phyloP scores from a whole-genome alignment of 2,888 invertebrate genomes.

The Argyresthia goedartella region DNA sequence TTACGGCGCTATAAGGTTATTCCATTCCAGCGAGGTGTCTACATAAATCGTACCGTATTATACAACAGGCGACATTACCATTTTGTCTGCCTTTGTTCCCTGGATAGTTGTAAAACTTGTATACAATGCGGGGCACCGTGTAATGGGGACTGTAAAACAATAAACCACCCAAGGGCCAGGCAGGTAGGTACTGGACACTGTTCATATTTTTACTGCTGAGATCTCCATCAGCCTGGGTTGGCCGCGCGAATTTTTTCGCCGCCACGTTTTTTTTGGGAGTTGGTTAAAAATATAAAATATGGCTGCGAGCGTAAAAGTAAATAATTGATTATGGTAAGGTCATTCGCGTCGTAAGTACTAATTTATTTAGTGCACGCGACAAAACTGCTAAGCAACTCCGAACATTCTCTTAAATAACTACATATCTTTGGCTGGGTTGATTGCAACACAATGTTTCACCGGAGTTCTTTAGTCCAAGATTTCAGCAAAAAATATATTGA shows the following conservation, averaged over 20 bases:
- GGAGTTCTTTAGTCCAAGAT: too few relatives aligned
- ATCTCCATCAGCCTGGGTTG: not conserved
- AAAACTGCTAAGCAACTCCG: too few relatives aligned
- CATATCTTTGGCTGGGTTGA: too few relatives aligned
- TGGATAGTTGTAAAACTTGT: conserved; percentile 22
- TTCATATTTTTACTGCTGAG: too few relatives aligned
- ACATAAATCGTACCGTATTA: too few relatives aligned
- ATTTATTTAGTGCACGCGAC: too few relatives aligned
- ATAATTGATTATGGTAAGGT: conserved; percentile 21
- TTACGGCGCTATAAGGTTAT: conserved; percentile 38
- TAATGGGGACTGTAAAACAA: conserved; percentile 53
- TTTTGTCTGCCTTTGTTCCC: conserved; percentile 33
- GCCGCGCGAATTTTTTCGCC: conserved; percentile 21
- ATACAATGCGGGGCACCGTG: conserved; percentile 34
- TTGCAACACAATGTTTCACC: too few relatives aligned
- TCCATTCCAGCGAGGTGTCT: conserved; percentile 25
- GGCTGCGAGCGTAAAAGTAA: conserved; percentile 22
- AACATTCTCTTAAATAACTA: too few relatives aligned
- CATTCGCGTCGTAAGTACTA: not conserved
- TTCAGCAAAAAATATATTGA: too few relatives aligned
- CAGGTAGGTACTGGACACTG: not conserved
- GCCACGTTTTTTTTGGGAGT: conserved; percentile 18
- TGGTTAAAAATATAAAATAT: conserved; percentile 12
- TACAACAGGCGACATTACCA: not conserved
- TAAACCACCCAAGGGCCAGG: conserved; percentile 49